Base-by-base conservation (phyloP, 2,888 invertebrate species). In the Pomacea canaliculata region DNA sequence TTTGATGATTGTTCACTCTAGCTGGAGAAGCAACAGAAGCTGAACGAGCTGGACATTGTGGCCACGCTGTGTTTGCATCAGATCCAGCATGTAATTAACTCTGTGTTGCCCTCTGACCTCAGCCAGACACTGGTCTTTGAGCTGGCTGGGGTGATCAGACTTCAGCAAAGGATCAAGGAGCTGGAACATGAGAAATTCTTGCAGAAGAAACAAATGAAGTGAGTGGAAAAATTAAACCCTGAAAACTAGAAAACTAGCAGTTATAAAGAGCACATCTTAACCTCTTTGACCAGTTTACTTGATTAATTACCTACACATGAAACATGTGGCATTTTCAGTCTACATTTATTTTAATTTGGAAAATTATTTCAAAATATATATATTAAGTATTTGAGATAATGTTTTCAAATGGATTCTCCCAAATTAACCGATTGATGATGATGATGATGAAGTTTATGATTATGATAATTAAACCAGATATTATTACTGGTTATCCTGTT, bases 21-120 rank as follows among this genome's bases (percentile, higher is more conserved):
- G 90, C 84, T 90, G 76, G 90, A 91, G 85, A 91, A 91, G 79
- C 96, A 96, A 90, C 92, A 92, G 78, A 91, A 91, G 87, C 90
- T 97, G 87, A 97, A 97, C 86, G 94, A 95, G 76, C 93, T 97
- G 5, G 93, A 94, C 77, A 86, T 90, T 13, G 89, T 90, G 27
- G 89, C 90, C 51, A 88, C 89, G 0, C 79, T 91, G 72, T 88
- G 87, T 67, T 83, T 90, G 16, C 88, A 89, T 80, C 91, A 91
- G 85, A 90, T 91, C 62, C 90, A 90, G 81, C 84, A 89, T 83
- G 85, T 89, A 79, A 81, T 86, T 46, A 88, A 89, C 76, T 87
- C 86, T 2, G 76, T 80, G 49, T 83, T 91, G 71, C 89, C 90
- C 16, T 85, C 87, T 78, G 91, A 91, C 79, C 83, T 91, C 60